Evolutionary conservation across 2,797 vertebrate genomes (phyloP).

Genomic region (Nyctibius grandis): DNA sequence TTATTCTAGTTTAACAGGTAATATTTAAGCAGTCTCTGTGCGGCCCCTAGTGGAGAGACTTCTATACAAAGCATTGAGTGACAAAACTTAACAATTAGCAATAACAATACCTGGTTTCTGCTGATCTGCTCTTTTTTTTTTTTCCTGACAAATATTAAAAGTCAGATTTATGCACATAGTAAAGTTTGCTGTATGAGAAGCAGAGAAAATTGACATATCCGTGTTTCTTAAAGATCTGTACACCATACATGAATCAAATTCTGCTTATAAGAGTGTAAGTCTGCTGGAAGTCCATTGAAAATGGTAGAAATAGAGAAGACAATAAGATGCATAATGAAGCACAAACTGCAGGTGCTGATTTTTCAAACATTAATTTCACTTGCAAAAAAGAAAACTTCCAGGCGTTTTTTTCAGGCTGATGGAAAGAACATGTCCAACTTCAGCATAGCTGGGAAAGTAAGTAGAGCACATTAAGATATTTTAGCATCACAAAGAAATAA

Average conservation of each 20-base stretch:
- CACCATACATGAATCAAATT: background rate
- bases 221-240: background rate
- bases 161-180: background rate
- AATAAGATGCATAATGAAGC: background rate
- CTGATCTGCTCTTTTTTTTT: background rate
- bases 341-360: background rate
- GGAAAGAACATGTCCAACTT: background rate
- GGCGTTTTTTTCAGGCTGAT: background rate
- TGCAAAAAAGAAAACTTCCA: fast-evolving
- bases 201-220: background rate
- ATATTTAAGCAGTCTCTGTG: background rate
- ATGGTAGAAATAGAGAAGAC: background rate
- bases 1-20: background rate
- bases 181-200: background rate
- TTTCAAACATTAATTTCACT: background rate
- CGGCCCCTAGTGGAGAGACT: background rate
- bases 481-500: background rate
- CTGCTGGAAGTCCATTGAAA: background rate
- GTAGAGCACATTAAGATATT: background rate
- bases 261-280: background rate
- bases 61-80: background rate
- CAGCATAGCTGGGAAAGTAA: background rate
- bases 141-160: background rate
- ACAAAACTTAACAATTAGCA: background rate
- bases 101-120: background rate